Evolutionary conservation across 2,113 vertebrate genomes (phyloP).

Genomic region (Ictalurus punctatus): DNA sequence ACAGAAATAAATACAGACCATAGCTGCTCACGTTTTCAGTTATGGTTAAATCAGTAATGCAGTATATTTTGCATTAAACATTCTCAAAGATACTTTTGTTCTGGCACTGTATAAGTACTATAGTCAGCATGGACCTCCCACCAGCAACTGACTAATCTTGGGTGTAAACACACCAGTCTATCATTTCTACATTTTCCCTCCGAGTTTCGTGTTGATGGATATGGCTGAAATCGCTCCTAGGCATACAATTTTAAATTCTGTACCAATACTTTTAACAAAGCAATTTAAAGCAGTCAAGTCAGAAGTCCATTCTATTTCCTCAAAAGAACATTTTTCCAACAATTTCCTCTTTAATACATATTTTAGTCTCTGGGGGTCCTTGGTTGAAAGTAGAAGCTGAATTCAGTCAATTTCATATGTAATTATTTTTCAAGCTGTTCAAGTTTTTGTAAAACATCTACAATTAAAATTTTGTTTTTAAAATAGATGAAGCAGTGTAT

Average conservation of each 20-base stretch:
- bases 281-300: slow-evolving; percentile 6
- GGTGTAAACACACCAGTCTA: neutral
- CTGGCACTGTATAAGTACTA: neutral
- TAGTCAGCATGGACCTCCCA: neutral
- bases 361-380: neutral
- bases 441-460: slow-evolving; percentile 45
- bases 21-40: neutral
- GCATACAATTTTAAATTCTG: neutral
- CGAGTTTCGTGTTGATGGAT: neutral
- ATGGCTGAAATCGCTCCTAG: neutral
- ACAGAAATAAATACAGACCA: slow-evolving; percentile 4
- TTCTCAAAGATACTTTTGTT: slow-evolving; percentile 6
- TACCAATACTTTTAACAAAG: slow-evolving; percentile 17
- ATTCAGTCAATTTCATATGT: slow-evolving; percentile 21
- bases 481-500: slow-evolving; percentile 58
- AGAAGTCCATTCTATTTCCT: neutral
- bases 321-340: neutral
- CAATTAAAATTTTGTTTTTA: slow-evolving; percentile 28
- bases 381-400: neutral
- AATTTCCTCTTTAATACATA: slow-evolving; percentile 17
- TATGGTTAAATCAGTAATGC: neutral
- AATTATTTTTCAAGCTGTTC: slow-evolving; percentile 11
- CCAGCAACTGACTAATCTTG: neutral
- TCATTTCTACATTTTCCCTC: neutral
- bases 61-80: neutral